Evolutionary conservation across 2,888 invertebrate species (phyloP).

Genomic region (Scaptomyza tumidula): DNA sequence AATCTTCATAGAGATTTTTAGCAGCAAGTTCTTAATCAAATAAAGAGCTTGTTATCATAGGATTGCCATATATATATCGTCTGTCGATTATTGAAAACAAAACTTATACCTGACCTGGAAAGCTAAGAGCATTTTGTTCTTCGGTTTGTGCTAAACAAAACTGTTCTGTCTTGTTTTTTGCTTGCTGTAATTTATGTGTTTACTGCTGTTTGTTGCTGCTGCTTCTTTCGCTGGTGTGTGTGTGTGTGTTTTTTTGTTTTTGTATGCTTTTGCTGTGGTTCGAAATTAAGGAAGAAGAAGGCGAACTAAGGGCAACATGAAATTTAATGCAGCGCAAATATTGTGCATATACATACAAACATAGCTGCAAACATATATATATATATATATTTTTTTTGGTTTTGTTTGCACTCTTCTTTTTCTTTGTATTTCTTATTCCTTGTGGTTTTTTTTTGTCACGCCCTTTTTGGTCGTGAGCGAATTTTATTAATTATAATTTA

Average conservation of each 20-base stretch:
- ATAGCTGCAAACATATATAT: background rate
- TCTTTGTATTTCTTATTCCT: conserved; percentile 4
- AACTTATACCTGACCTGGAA: too few species aligned
- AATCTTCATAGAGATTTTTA: too few species aligned
- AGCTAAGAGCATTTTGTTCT: background rate
- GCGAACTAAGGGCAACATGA: conserved; percentile 23
- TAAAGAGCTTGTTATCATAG: too few species aligned
- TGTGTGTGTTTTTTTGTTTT: conserved; percentile 13
- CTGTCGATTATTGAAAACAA: too few species aligned
- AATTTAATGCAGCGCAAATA: conserved; percentile 66
- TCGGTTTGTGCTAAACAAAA: background rate
- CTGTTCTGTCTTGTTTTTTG: conserved; percentile 35
- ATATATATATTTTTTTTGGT: background rate
- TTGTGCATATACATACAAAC: conserved; percentile 42
- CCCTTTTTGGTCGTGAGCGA: conserved; percentile 53
- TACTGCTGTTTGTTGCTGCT: conserved; percentile 33
- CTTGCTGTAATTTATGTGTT: conserved; percentile 70
- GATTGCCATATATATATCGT: too few species aligned
- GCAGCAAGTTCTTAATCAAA: too few species aligned
- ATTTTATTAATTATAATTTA: conserved; percentile 74
- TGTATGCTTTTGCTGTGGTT: conserved; percentile 16
- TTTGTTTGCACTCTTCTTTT: conserved; percentile 20
- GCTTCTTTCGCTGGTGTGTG: conserved; percentile 12
- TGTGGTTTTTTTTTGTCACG: conserved; percentile 28
- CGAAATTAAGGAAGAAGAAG: conserved; percentile 8